Evolutionary conservation across 2,113 vertebrate species (phyloP), one percentile per base, ranked within the genome.

Genomic region (Aptenodytes forsteri): DNA sequence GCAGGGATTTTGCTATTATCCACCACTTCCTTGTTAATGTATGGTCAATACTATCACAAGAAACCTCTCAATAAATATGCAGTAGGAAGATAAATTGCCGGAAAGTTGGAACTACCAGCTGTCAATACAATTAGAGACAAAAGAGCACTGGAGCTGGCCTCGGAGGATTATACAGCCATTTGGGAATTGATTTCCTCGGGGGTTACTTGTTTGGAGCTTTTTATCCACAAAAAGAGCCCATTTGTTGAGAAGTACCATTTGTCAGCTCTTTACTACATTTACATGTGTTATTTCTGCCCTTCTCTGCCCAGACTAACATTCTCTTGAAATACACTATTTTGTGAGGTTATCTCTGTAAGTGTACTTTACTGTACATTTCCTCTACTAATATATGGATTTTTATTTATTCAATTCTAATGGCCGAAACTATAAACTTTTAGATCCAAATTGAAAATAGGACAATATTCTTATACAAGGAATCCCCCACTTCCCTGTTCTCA

Each of bases 61-160:
- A 92, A 96, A 78, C 40, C 56, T 91, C 91, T 96, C 97, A 90
- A 97, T 97, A 98, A 98, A 98, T 93, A 98, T 93, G 90, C 96
- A 87, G 79, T 32, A 50, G 38, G 83, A 93, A 95, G 94, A 98
- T 94, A 97, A 98, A 98, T 93, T 82, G 73, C 89, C 42, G n/a
- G 44, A 52, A 97, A 97, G 93, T 80, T 83, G 79, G 64, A 97
- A 96, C 90, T 95, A 93, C 97, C 96, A 98, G 91, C 97, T 98
- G 96, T 96, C 98, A 96, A 94, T 94, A 92, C 87, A 96, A 95
- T 96, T 96, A 96, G 83, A 97, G 82, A 97, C 91, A 95, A 96
- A 97, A 88, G 83, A 97, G 17, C 83, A 66, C 73, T 69, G 52
- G 84, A 93, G 83, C 67, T 83, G 56, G 70, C 71, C 95, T 94